Evolutionary conservation across 2,888 invertebrate species (phyloP).

Genomic region (Agrypnus murinus): DNA sequence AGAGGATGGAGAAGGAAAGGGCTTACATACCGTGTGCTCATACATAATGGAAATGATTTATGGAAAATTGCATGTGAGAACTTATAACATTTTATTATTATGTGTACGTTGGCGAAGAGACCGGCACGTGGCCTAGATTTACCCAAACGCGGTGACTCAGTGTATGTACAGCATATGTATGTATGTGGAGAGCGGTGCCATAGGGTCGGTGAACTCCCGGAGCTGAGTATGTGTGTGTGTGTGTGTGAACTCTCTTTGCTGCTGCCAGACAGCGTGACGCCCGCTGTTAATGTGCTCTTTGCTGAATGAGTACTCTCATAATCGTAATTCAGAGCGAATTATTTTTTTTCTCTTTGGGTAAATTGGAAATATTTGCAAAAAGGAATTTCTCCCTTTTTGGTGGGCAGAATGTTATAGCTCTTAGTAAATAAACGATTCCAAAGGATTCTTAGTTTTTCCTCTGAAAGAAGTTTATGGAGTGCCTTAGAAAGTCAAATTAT

Average conservation of each 20-base stretch:
- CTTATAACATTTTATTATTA: constrained; percentile 7
- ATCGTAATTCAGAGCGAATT: constrained; percentile 26
- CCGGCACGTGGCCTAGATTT: constrained; percentile 51
- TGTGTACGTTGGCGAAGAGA: constrained; percentile 48
- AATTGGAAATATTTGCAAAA: too few relatives aligned
- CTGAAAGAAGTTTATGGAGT: too few relatives aligned
- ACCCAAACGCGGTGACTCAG: constrained; percentile 47
- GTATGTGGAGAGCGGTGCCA: constrained; percentile 57
- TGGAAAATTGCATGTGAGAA: constrained; percentile 24
- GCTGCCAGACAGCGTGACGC: constrained; percentile 65
- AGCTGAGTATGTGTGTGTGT: too few relatives aligned
- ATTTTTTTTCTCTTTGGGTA: too few relatives aligned
- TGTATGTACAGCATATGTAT: too few relatives aligned
- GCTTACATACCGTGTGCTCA: not conserved
- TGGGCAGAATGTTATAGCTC: too few relatives aligned
- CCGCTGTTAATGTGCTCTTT: constrained; percentile 55
- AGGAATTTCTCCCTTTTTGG: too few relatives aligned
- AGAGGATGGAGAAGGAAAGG: not conserved
- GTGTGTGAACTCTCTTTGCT: constrained; percentile 50
- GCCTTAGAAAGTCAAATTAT: not conserved
- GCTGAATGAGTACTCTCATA: constrained; percentile 46
- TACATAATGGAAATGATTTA: constrained; percentile 31
- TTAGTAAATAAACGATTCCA: too few relatives aligned
- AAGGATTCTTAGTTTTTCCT: too few relatives aligned
- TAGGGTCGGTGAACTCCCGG: constrained; percentile 63